Conservation (phyloP, 2,797 vertebrate genomes). For the Pangasius larnaudii region DNA sequence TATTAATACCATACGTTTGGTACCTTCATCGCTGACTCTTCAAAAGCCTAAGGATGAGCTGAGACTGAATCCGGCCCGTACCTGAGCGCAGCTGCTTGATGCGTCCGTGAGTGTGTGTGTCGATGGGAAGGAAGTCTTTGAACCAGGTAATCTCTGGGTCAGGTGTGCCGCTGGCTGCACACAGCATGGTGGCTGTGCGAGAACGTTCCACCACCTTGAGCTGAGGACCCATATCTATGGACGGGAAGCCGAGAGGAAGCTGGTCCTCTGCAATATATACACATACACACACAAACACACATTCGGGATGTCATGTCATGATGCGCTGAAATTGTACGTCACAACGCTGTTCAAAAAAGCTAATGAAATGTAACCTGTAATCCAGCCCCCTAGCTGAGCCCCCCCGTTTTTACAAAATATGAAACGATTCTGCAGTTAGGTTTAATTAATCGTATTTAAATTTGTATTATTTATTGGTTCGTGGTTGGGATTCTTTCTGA, state of each 20-base stretch:
- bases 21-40: not conserved
- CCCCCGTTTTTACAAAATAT: not conserved
- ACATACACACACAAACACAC: constrained; percentile 9
- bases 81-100: constrained; percentile 92
- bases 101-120: constrained; percentile 94
- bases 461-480: not conserved
- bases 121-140: constrained; percentile 97
- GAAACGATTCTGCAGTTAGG: not conserved
- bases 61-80: constrained; percentile 51
- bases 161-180: constrained; percentile 95
- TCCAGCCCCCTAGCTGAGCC: not conserved
- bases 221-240: constrained; percentile 98
- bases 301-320: not conserved
- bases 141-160: constrained; percentile 99
- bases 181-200: constrained; percentile 97
- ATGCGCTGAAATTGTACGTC: too few species aligned
- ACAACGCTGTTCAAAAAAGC: too few species aligned
- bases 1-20: not conserved
- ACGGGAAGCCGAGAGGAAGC: constrained; percentile 93
- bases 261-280: constrained; percentile 86
- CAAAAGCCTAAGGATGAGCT: not conserved
- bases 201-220: constrained; percentile 98
- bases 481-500: not conserved
- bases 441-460: not conserved
- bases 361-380: too few species aligned